A percentile compares a stretch with the other conserved stretches of the same genome.
phyloP scores from a whole-genome alignment of 1,140 invertebrate species.

The Scaptomyza graminum region DNA sequence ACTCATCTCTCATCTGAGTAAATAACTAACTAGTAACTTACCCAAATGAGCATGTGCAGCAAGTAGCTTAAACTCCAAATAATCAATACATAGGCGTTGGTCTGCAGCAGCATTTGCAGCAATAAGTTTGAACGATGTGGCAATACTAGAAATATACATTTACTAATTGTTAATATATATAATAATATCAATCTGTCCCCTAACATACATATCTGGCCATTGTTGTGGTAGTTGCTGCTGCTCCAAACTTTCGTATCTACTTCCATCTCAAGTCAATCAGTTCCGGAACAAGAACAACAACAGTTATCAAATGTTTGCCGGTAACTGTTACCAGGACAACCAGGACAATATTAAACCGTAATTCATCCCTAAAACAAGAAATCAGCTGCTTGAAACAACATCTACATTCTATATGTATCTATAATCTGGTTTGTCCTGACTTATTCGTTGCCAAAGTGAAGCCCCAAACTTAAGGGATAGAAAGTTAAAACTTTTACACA shows the following conservation, averaged over 20 bases:
- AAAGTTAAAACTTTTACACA: too few relatives aligned
- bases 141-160: conserved; percentile 62
- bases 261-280: background rate
- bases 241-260: background rate
- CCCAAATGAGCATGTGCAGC: conserved; percentile 91
- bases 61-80: conserved; percentile 90
- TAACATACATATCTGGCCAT: conserved; percentile 18
- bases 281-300: background rate
- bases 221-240: conserved; percentile 5
- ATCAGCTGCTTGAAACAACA: too few relatives aligned
- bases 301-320: background rate
- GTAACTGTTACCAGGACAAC: conserved; percentile 17
- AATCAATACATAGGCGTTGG: conserved; percentile 90
- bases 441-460: too few relatives aligned
- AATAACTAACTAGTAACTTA: too few relatives aligned
- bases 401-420: too few relatives aligned
- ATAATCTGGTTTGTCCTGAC: too few relatives aligned
- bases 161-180: background rate
- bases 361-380: too few relatives aligned
- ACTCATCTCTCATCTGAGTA: too few relatives aligned
- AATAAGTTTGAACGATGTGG: conserved; percentile 87
- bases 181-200: background rate
- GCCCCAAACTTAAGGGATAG: too few relatives aligned
- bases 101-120: conserved; percentile 93
- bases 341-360: too few relatives aligned